Conservation (phyloP, 1,140 invertebrate species). For the Drosophila sucinea region DNA sequence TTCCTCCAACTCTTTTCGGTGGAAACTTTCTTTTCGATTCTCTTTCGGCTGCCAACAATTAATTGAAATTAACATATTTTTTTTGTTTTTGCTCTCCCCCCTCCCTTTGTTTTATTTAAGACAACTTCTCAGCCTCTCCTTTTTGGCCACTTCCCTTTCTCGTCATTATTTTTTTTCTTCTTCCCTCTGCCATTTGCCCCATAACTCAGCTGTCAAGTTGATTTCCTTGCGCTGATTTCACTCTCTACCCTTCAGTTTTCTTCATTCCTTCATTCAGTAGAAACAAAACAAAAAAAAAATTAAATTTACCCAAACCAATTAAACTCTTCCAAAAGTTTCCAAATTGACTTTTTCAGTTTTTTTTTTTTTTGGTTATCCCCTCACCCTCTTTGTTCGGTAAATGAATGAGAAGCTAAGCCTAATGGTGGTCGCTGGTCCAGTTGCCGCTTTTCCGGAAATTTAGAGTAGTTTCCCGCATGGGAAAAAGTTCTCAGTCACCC, state of each 20-base stretch:
- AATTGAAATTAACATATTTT: constrained; percentile 81
- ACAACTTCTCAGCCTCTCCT: constrained; percentile 46
- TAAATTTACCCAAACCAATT: constrained; percentile 40
- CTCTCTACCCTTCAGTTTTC: constrained; percentile 2
- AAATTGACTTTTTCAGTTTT: constrained; percentile 46
- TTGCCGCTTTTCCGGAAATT: neutral
- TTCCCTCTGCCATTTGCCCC: neutral
- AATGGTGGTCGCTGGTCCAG: neutral
- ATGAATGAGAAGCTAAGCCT: constrained; percentile 1
- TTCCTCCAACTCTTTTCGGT: constrained; percentile 19
- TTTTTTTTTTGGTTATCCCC: neutral
- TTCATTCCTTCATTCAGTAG: constrained; percentile 29
- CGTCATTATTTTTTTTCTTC: neutral
- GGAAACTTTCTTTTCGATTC: constrained; percentile 25
- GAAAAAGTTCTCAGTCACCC: no score
- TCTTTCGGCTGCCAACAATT: constrained; percentile 60
- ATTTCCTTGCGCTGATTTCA: constrained; percentile 30
- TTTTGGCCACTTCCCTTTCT: neutral
- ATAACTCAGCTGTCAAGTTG: constrained; percentile 27
- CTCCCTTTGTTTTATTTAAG: constrained; percentile 59
- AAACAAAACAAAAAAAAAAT: constrained; percentile 5
- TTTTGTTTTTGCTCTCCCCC: constrained; percentile 1
- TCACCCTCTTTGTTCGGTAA: neutral
- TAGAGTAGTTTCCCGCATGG: neutral
- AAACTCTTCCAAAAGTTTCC: constrained; percentile 40